Evolutionary conservation across 1,140 invertebrate genomes (phyloP), one percentile per base, ranked within the genome.

Genomic region (Venustaconcha ellipsiformis): DNA sequence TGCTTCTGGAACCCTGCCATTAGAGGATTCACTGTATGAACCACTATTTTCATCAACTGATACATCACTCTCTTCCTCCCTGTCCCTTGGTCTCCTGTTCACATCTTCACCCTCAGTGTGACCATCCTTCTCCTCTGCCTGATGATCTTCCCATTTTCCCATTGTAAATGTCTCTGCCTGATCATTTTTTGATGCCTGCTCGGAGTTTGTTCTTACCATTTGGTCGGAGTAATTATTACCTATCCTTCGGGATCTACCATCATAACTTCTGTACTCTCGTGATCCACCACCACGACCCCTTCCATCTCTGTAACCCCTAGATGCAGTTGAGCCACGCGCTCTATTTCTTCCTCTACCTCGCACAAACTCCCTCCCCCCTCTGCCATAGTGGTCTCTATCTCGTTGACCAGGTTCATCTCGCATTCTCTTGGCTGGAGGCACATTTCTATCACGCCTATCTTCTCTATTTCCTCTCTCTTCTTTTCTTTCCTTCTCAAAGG

Each of bases 41-140:
- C 85, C 86, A 79, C 83, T 85, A 14, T 80, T 81, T 59, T 89
- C 88, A 77, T 89, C 87, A 23, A 84, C 84, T 69, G 88, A 88
- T 5, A 85, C 80, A 70, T 89, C 89, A 82, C 86, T 88, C 67
- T 88, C 88, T 70, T 89, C 88, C 80, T 87, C 87, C 55, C 73
- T 77, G 20, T 80, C 83, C 30, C 84, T 80, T 14, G 84, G 79
- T 64, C 86, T 79, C 48, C 79, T 80, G 14, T 58, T 72, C n/a
- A 62, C 64, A 20, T 70, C 71, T 26, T 78, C 78, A 26, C 74
- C 74, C 37, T 87, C 37, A 48, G 37, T 48, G 37, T 48, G 37
- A 48, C 37, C 37, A 48, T 48, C 81, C 48, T 82, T 80, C 57
- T 85, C 83, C 14, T 77, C 37, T 23, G 80, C 81, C 30, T 81